Conservation (phyloP, 2,113 vertebrate species). For the Gopherus evgoodei region DNA sequence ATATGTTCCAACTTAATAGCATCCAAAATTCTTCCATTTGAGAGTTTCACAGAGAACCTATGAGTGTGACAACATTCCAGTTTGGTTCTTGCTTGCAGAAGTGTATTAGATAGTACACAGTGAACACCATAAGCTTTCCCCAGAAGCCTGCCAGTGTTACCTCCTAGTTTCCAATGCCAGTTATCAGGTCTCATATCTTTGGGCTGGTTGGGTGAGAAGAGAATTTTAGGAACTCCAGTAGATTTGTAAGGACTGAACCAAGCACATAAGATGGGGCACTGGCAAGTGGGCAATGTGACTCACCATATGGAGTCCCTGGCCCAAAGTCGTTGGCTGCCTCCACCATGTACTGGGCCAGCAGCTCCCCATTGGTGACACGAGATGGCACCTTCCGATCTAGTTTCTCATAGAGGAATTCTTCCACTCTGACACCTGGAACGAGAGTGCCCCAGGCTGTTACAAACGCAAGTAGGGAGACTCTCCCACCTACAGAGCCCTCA, state of each 20-base stretch:
- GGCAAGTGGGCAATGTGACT: conserved; percentile 13
- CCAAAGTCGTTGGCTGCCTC: conserved; percentile 92
- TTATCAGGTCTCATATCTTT: not conserved
- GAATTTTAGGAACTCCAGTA: not conserved
- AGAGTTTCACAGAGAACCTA: not conserved
- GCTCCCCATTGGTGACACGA: conserved; percentile 90
- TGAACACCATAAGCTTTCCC: not conserved
- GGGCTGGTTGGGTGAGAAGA: not conserved
- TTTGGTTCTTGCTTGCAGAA: not conserved
- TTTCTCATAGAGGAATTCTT: conserved; percentile 97
- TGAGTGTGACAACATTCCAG: not conserved
- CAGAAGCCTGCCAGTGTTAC: not conserved
- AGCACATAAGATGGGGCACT: not conserved
- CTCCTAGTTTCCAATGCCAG: too few species aligned
- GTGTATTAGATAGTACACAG: not conserved
- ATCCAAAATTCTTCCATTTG: not conserved
- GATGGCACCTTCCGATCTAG: conserved; percentile 93
- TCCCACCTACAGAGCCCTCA: not conserved
- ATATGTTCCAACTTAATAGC: not conserved
- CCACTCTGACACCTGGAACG: conserved; percentile 88
- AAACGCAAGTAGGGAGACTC: not conserved
- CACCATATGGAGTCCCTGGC: conserved; percentile 90
- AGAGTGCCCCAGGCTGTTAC: not conserved
- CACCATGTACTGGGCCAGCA: conserved; percentile 93
- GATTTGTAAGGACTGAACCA: not conserved